phyloP scores from a whole-genome alignment of 2,888 invertebrate species.

The Sepiola atlantica region DNA sequence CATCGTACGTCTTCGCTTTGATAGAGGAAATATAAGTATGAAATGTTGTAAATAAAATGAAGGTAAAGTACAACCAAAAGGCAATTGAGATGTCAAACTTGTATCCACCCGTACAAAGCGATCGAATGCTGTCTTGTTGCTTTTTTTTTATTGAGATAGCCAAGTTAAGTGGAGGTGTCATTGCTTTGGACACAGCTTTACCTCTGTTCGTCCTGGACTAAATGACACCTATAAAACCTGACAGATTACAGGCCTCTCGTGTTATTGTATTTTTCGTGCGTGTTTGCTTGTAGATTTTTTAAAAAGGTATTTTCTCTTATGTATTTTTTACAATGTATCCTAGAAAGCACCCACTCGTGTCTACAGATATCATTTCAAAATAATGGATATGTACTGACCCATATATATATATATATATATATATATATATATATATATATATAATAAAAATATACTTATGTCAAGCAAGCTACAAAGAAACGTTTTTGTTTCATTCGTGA shows the following conservation, averaged over 20 bases:
- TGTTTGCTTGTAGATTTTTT: background rate
- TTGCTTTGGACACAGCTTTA: background rate
- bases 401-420: no score
- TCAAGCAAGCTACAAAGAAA: background rate
- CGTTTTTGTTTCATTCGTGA: background rate
- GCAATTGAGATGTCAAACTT: background rate
- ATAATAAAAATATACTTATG: no score
- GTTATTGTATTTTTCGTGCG: background rate
- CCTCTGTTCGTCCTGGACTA: background rate
- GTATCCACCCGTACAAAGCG: background rate
- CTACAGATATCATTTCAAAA: no score
- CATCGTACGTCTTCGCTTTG: background rate
- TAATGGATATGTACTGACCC: no score
- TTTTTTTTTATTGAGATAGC: background rate
- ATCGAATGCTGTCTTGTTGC: background rate
- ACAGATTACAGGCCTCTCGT: background rate
- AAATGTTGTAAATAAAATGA: background rate
- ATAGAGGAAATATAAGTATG: background rate
- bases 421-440: no score
- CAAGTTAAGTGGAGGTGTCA: conserved; percentile 21
- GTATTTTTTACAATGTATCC: background rate
- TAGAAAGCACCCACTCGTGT: background rate
- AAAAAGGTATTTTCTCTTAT: background rate
- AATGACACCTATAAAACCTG: background rate
- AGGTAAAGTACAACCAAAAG: background rate